phyloP scores from a whole-genome alignment of 2,888 invertebrate genomes.

The Sinotaia quadrata region DNA sequence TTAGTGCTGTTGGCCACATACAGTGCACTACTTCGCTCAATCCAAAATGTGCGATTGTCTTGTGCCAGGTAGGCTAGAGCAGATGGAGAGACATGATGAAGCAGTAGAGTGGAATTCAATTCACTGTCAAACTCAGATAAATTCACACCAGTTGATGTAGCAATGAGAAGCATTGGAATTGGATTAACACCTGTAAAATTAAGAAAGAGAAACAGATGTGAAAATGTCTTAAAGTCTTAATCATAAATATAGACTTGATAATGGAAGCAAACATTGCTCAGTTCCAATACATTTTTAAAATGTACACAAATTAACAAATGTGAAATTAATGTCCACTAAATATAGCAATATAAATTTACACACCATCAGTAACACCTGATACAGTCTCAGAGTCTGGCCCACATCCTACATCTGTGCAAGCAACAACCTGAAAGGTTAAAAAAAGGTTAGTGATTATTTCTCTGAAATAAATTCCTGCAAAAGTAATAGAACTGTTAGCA shows the following conservation, averaged over 20 bases:
- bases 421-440: conserved; percentile 78
- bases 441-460: neutral
- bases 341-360: conserved; percentile 24
- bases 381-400: conserved; percentile 81
- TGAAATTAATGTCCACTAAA: neutral
- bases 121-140: conserved; percentile 55
- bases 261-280: too few species aligned
- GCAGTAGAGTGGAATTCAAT: conserved; percentile 43
- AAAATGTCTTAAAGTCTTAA: too few species aligned
- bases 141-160: conserved; percentile 71
- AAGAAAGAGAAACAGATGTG: neutral
- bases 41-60: conserved; percentile 86
- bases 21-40: conserved; percentile 78
- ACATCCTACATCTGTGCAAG: conserved; percentile 84
- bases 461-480: too few species aligned
- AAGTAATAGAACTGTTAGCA: too few species aligned
- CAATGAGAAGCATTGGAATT: conserved; percentile 84
- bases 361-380: conserved; percentile 78
- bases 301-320: neutral
- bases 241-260: too few species aligned
- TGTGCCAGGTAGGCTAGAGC: conserved; percentile 81
- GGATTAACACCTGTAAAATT: conserved; percentile 78
- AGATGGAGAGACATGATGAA: conserved; percentile 63
- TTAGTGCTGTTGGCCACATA: conserved; percentile 28
- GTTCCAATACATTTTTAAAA: too few species aligned